These are phyloP conservation scores for Nothocercus julius DNA, from an alignment of 2,113 vertebrate genomes.

Conservation along the genomic window DNA sequence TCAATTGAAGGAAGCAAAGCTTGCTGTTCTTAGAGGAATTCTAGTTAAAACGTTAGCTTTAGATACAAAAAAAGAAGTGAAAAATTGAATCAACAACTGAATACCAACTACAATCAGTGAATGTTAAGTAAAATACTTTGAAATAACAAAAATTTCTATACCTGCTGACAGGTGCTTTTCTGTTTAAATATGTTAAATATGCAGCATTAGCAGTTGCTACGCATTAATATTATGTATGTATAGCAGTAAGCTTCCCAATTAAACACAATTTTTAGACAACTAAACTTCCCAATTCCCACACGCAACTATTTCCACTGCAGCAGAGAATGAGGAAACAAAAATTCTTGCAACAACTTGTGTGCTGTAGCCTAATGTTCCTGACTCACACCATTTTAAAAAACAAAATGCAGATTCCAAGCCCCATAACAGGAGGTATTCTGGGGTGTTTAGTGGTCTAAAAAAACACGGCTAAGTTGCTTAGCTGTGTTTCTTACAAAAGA, in stretches of 20 bases:
- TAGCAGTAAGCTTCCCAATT: not conserved
- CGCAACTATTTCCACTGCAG: not conserved
- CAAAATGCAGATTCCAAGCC: not conserved
- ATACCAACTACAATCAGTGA: not conserved
- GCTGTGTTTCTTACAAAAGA: no score
- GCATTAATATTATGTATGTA: not conserved
- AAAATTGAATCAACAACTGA: not conserved
- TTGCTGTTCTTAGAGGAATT: not conserved
- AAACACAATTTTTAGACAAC: not conserved
- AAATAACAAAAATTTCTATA: not conserved
- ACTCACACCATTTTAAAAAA: not conserved
- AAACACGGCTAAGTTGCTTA: not conserved
- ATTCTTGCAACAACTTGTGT: not conserved
- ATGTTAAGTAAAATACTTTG: not conserved
- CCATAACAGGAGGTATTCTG: not conserved
- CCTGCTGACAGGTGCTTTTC: not conserved
- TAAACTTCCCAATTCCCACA: not conserved
- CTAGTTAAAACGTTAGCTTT: not conserved
- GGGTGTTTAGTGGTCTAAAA: not conserved
- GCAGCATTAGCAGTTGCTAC: not conserved
- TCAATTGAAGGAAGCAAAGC: not conserved
- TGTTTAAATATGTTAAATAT: not conserved
- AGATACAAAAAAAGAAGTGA: not conserved
- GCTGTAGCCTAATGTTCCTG: rapidly evolving
- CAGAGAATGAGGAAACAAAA: rapidly evolving